phyloP scores from a whole-genome alignment of 2,113 vertebrate genomes.

The Sterrhoptilus dennistouni region DNA sequence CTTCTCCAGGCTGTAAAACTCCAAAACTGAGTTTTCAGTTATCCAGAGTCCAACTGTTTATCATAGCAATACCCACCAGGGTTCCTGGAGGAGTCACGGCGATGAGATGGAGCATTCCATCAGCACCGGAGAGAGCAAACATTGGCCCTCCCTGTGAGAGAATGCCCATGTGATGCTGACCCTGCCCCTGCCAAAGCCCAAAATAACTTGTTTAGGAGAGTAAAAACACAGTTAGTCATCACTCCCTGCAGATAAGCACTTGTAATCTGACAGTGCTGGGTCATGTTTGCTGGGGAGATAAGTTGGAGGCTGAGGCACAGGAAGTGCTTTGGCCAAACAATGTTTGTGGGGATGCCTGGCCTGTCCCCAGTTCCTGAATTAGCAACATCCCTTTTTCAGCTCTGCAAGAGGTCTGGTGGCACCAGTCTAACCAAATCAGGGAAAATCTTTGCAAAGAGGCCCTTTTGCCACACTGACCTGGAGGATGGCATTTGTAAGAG shows the following conservation, averaged over 20 bases:
- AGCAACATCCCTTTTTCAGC: not conserved
- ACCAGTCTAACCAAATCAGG: not conserved
- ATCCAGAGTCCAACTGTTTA: not conserved
- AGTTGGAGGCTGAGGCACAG: constrained; percentile 21
- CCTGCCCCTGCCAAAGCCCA: constrained; percentile 10
- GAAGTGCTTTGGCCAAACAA: constrained; percentile 26
- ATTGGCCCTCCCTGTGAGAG: not conserved
- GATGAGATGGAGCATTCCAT: not conserved
- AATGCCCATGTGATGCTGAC: not conserved
- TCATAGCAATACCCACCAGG: not conserved
- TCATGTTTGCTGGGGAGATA: constrained; percentile 56
- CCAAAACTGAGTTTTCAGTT: not conserved
- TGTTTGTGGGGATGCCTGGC: constrained; percentile 2
- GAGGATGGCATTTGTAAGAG: not conserved
- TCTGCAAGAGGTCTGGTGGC: not conserved
- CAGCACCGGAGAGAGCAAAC: not conserved
- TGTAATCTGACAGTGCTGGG: constrained; percentile 35
- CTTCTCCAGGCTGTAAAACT: not conserved
- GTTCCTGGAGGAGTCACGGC: not conserved
- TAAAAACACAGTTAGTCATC: constrained; percentile 12
- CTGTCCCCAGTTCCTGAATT: constrained; percentile 4
- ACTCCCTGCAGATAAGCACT: constrained; percentile 39
- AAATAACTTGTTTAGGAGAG: constrained; percentile 24
- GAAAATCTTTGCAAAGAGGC: not conserved
- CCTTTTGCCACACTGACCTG: not conserved